Evolutionary conservation across 1,140 invertebrate genomes (phyloP).

Genomic region (Dermatophagoides farinae): DNA sequence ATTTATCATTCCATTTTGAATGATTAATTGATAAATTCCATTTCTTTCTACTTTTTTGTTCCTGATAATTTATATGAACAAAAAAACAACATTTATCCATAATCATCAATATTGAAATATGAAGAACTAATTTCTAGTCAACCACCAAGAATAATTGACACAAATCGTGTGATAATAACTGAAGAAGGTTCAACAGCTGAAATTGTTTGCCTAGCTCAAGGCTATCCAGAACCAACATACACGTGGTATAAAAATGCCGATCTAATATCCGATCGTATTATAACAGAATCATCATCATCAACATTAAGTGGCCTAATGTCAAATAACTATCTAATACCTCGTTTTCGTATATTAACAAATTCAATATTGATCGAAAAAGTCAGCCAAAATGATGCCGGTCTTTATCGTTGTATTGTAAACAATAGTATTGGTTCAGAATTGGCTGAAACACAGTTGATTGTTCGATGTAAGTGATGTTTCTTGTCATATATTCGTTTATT

Average conservation of each 20-base stretch:
- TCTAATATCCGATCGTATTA: background rate
- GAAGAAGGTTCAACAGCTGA: constrained; percentile 23
- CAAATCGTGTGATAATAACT: constrained; percentile 19
- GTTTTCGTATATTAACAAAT: constrained; percentile 14
- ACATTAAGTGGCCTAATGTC: background rate
- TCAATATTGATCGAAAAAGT: constrained; percentile 17
- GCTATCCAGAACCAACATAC: constrained; percentile 4
- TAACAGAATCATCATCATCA: background rate
- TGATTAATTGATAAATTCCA: background rate
- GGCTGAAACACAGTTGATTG: constrained; percentile 19
- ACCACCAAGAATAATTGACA: constrained; percentile 20
- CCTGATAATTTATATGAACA: too few relatives aligned
- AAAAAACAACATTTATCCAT: background rate
- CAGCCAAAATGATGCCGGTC: constrained; percentile 17
- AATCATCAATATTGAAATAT: too few relatives aligned
- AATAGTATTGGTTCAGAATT: constrained; percentile 22
- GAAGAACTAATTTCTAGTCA: constrained; percentile 20
- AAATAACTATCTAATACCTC: background rate
- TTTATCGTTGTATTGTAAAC: constrained; percentile 22
- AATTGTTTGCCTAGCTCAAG: constrained; percentile 19
- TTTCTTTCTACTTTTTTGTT: background rate
- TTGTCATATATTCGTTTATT: background rate
- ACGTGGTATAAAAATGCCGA: constrained; percentile 18
- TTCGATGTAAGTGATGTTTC: constrained; percentile 20
- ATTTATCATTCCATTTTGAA: too few relatives aligned